phyloP scores from a whole-genome alignment of 2,888 invertebrate genomes.

The Lycaena phlaeas region DNA sequence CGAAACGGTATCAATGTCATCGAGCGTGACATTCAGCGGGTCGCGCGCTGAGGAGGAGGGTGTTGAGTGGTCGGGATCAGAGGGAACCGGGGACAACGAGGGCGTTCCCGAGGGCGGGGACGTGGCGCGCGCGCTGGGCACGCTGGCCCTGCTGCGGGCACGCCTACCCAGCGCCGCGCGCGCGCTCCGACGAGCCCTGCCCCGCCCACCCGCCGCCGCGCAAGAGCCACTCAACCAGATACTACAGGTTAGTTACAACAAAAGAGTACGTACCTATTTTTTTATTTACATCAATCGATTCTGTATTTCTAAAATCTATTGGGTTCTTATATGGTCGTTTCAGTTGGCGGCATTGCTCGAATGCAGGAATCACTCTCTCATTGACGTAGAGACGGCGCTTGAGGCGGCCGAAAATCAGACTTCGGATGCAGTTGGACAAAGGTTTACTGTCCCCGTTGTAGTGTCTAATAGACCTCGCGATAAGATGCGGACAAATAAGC shows the following conservation, averaged over 20 bases:
- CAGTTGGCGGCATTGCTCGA: conserved; percentile 56
- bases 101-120: conserved; percentile 58
- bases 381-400: conserved; percentile 66
- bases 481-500: conserved; percentile 15
- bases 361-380: conserved; percentile 54
- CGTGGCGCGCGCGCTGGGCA: conserved; percentile 53
- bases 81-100: conserved; percentile 47
- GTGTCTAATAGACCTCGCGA: conserved; percentile 22
- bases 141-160: conserved; percentile 46
- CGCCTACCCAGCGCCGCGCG: conserved; percentile 28
- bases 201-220: conserved; percentile 30
- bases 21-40: conserved; percentile 20
- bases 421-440: conserved; percentile 32
- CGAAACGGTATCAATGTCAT: conserved; percentile 9
- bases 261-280: too few relatives aligned
- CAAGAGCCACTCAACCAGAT: conserved; percentile 39
- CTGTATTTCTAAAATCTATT: too few relatives aligned
- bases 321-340: too few relatives aligned
- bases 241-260: conserved; percentile 32
- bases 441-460: conserved; percentile 43
- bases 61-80: conserved; percentile 21
- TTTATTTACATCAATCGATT: too few relatives aligned
- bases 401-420: conserved; percentile 61
- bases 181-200: conserved; percentile 35
- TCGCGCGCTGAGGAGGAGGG: conserved; percentile 19